Conservation (phyloP, 2,113 vertebrate species). For the Lethenteron reissneri region DNA sequence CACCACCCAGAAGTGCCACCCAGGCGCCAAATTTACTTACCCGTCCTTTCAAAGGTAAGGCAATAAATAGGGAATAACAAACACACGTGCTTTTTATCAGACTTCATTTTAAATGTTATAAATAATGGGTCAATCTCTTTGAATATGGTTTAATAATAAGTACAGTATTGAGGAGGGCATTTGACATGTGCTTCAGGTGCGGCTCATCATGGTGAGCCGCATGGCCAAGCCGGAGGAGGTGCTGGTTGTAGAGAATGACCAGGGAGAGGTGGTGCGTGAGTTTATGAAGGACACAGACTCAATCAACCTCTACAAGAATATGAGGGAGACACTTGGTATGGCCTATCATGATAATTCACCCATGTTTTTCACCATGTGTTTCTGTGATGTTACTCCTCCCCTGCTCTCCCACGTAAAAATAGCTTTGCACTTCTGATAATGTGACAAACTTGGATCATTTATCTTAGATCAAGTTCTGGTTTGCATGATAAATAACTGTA, state of each 20-base stretch:
- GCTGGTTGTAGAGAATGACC: slow-evolving; percentile 92
- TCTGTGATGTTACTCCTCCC: not conserved
- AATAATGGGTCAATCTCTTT: not conserved
- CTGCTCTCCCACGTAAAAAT: not conserved
- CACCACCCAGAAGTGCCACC: slow-evolving; percentile 95
- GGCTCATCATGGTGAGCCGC: slow-evolving; percentile 85
- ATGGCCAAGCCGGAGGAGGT: slow-evolving; percentile 99
- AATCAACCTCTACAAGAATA: slow-evolving; percentile 97
- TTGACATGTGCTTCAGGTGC: slow-evolving; percentile 31
- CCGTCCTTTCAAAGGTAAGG: slow-evolving; percentile 77
- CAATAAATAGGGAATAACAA: too few species aligned
- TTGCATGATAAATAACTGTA: too few species aligned
- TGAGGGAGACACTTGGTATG: slow-evolving; percentile 93
- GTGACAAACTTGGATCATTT: too few species aligned
- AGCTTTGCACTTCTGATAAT: too few species aligned
- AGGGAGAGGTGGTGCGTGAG: slow-evolving; percentile 89
- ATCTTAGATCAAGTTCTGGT: too few species aligned
- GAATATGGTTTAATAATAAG: too few species aligned
- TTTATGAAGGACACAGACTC: slow-evolving; percentile 99
- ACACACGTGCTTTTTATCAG: not conserved
- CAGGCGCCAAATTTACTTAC: slow-evolving; percentile 75
- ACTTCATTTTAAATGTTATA: not conserved
- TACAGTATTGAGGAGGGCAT: too few species aligned
- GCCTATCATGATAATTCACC: not conserved
- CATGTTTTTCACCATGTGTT: too few species aligned